These are phyloP conservation scores for Carettochelys insculpta DNA, from an alignment of 2,113 vertebrate species.

Conservation along the genomic window DNA sequence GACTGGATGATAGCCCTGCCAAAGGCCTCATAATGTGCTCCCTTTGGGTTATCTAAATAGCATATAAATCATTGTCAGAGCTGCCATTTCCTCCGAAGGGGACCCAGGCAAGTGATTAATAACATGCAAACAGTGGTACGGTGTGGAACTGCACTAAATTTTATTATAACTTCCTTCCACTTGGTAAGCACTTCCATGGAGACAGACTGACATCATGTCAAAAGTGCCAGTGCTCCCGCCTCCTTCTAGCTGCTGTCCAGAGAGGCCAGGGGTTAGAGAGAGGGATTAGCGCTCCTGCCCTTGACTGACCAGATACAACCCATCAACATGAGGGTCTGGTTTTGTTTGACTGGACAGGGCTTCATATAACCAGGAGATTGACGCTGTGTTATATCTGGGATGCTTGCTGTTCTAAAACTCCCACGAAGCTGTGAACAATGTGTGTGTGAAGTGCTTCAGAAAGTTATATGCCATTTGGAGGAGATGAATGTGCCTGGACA, in stretches of 20 bases:
- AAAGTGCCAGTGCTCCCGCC: neutral
- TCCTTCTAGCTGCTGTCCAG: neutral
- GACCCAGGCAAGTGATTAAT: conserved; percentile 9
- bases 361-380: conserved; percentile 48
- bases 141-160: conserved; percentile 21
- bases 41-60: conserved; percentile 55
- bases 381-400: conserved; percentile 42
- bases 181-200: conserved; percentile 41
- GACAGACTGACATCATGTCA: neutral
- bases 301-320: conserved; percentile 50
- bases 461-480: rapidly evolving
- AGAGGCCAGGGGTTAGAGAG: neutral
- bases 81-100: conserved; percentile 32
- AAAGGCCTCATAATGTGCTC: neutral
- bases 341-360: conserved; percentile 35
- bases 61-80: conserved; percentile 14
- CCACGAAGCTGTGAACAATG: conserved; percentile 37
- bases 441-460: conserved; percentile 30
- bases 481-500: neutral
- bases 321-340: neutral
- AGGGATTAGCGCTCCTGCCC: neutral
- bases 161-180: conserved; percentile 55
- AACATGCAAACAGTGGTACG: conserved; percentile 13
- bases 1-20: neutral
- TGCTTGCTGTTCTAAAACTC: conserved; percentile 70